Conservation (phyloP, 2,113 vertebrate genomes). For the Corvus moneduloides region DNA sequence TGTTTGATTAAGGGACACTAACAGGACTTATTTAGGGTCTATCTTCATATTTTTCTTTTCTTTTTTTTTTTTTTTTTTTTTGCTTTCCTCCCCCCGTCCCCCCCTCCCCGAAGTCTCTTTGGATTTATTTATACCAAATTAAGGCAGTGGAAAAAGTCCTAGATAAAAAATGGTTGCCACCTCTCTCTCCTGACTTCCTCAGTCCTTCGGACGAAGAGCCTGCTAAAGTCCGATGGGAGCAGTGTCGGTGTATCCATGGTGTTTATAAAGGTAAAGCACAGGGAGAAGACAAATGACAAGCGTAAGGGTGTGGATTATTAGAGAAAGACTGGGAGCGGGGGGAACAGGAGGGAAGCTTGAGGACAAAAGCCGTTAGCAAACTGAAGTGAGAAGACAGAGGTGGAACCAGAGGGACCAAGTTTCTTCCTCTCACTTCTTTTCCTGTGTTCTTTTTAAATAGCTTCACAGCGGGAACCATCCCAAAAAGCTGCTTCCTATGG, state of each 20-base stretch:
- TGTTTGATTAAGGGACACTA: background rate
- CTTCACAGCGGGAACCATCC: background rate
- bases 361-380: background rate
- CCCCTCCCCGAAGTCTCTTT: background rate
- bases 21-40: background rate
- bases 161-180: slow-evolving; percentile 3
- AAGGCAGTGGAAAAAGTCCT: background rate
- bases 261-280: background rate
- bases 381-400: background rate
- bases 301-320: background rate
- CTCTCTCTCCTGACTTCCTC: background rate
- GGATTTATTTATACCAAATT: background rate
- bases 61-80: background rate
- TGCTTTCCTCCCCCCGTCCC: rapidly evolving
- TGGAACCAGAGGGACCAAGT: background rate
- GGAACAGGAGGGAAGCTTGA: background rate
- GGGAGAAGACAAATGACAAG: background rate
- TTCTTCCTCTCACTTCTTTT: background rate
- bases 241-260: background rate
- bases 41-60: background rate
- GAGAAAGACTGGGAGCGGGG: background rate
- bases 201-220: background rate
- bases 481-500: background rate
- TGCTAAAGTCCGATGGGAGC: background rate
- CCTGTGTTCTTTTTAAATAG: background rate